Conservation (phyloP, 2,113 vertebrate species). For the Osmerus eperlanus region DNA sequence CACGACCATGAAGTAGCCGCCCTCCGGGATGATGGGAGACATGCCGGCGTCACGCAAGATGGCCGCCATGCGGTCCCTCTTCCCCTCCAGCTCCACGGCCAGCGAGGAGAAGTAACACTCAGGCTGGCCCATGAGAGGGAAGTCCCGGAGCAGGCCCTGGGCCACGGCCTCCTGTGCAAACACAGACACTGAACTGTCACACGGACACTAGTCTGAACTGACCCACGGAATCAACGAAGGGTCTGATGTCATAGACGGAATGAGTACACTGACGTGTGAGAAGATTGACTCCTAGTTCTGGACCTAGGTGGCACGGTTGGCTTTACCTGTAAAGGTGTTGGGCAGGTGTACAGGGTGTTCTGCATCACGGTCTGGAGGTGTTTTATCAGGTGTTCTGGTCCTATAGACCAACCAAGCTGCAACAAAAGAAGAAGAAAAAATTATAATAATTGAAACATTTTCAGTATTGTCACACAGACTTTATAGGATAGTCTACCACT, state of each 20-base stretch:
- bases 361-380: constrained; percentile 95
- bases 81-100: constrained; percentile 81
- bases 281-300: neutral
- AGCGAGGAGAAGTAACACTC: constrained; percentile 90
- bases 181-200: neutral
- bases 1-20: constrained; percentile 93
- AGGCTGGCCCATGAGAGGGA: constrained; percentile 80
- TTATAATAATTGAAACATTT: neutral
- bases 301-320: neutral
- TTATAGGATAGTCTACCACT: neutral
- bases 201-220: too few species aligned
- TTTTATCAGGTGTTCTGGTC: constrained; percentile 85
- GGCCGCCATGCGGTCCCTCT: constrained; percentile 82
- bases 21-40: constrained; percentile 85
- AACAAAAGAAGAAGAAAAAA: constrained; percentile 33
- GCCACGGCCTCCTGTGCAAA: constrained; percentile 86
- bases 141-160: constrained; percentile 79
- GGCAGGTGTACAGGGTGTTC: constrained; percentile 85
- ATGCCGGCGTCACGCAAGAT: constrained; percentile 81
- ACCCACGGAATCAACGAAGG: neutral
- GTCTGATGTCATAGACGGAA: neutral
- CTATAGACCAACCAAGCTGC: constrained; percentile 94
- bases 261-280: neutral
- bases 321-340: constrained; percentile 88
- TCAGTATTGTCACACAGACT: neutral